Percentiles rank a stretch among this genome's conserved stretches.
Evolutionary conservation across 30 jellyfish, hydroid and myxozoan genomes (phyloP).

Genomic region (Chironex yamaguchii): DNA sequence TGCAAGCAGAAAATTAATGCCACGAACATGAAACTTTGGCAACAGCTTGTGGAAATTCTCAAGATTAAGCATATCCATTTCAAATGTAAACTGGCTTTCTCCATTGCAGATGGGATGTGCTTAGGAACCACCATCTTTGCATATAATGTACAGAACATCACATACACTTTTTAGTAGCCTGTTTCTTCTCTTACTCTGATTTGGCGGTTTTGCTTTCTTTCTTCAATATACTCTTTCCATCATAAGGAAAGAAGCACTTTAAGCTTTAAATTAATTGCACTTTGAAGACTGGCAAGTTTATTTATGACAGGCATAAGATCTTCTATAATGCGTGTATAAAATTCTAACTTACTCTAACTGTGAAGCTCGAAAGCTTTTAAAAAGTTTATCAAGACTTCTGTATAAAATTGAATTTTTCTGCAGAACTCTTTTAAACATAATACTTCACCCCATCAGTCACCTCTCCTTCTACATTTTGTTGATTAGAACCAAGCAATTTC

Average conservation of each 20-base stretch:
- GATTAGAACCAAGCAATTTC: constrained; percentile 46
- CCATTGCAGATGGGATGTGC: neutral
- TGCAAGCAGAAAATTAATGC: constrained; percentile 6
- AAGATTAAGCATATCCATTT: constrained; percentile 4
- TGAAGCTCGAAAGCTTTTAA: too few species aligned
- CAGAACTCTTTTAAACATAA: too few species aligned
- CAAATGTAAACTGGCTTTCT: constrained; percentile 2
- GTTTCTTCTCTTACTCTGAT: constrained; percentile 21
- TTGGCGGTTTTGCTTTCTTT: constrained; percentile 19
- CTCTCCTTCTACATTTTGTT: too few species aligned
- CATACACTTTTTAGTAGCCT: constrained; percentile 24
- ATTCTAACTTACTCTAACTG: constrained; percentile 62
- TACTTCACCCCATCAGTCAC: too few species aligned
- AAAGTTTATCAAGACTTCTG: too few species aligned
- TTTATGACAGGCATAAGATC: constrained; percentile 32
- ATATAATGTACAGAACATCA: constrained; percentile 29
- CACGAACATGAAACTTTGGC: constrained; percentile 34
- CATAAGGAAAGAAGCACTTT: constrained; percentile 16
- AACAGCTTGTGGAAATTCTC: constrained; percentile 15
- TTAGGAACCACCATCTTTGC: constrained; percentile 26
- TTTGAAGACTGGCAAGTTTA: constrained; percentile 42
- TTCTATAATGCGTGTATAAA: constrained; percentile 22
- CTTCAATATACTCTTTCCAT: constrained; percentile 12
- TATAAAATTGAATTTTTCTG: too few species aligned
- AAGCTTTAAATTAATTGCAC: constrained; percentile 37